Evolutionary conservation across 2,113 vertebrate species (phyloP), one percentile per base, ranked within the genome.

Genomic region (Bungarus multicinctus): DNA sequence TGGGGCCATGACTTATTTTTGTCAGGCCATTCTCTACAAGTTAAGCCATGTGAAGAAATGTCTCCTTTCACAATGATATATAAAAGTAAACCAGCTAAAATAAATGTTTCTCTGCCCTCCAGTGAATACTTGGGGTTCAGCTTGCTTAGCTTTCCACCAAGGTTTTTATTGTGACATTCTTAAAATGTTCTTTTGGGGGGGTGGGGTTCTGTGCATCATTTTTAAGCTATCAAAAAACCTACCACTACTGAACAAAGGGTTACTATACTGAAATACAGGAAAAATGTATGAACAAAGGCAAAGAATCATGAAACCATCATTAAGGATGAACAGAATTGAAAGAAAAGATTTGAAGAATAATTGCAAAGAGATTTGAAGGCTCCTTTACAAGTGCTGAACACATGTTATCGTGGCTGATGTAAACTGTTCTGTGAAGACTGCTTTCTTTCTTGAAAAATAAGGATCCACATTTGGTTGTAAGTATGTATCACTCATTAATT

Each of bases 141-240:
- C 74, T 95, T 85, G 90, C 87, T 86, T 90, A 45, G 91, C 34
- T 81, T 94, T 20, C 55, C 94, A 43, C 60, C 93, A 93, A 91
- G 88, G 54, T 94, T 95, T 95, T 95, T 95, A 95, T 86, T 93
- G 53, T 86, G 87, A 85, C 34, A 93, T 90, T 95, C 95, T 94
- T 94, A 96, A 94, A 97, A 95, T 94, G 93, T 94, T 94, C 92
- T 39, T 89, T 14, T 9, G 91, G 93, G 95, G 92, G 91, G 93
- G 95, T 91, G 91, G 47, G 87, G 69, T 86, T 89, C 27, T 94
- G 52, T 96, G 94, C 95, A 95, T 96, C 11, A 96, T 95, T 96
- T 97, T 96, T 92, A 92, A 90, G 92, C 94, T 92, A 94, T 93
- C 95, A 95, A 85, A 94, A 94, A 92, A 94, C 52, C 52, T 57